Base-by-base conservation (phyloP, 2,888 invertebrate species). In the Drosophila anomalata region DNA sequence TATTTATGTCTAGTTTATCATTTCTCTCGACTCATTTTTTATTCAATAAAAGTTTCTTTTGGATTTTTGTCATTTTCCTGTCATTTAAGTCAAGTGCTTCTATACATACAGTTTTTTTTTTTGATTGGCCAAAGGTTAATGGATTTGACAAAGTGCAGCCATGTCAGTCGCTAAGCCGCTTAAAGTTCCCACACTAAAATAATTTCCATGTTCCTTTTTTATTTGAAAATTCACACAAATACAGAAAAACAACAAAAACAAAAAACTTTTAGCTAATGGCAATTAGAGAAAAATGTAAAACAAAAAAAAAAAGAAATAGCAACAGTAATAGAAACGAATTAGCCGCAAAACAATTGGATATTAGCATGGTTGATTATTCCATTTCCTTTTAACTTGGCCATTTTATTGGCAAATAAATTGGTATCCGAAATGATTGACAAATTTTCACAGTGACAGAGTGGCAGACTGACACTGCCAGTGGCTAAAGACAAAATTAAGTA, bases 141-240 rank as follows among this genome's bases (percentile, higher is more conserved):
- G 47, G 65, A 53, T 65, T 66, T 53, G 46, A 17, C 53, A 47
- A 67, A 62, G 57, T 78, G 67, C 78, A 67, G 42, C 36, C 55
- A 61, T 53, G 66, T 65, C 60, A 36, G 36, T 36, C 20, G 50
- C 54, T 87, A 87, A 87, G 76, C 87, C 71, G 81, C 82, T 84
- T 82, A 82, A 78, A 85, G 73, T 75, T 74, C 70, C 48, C 62
- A 31, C 74, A 63, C 76, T 78, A 78, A 82, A 82, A 82, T 87
- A 84, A 81, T 75, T 84, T 82, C 74, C 63, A 74, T 82, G 81
- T 87, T 87, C 61, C 81, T 82, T 82, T 78, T 82, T 78, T 74
- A 78, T 78, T 82, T 81, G 11, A 17, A 70, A 72, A 76, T 67
- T 48, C 67, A 48, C 68, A 50, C 55, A 50, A 79, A 73, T 53